These are phyloP conservation scores for Calyptomena viridis DNA, from an alignment of 2,113 vertebrate species.

Conservation along the genomic window DNA sequence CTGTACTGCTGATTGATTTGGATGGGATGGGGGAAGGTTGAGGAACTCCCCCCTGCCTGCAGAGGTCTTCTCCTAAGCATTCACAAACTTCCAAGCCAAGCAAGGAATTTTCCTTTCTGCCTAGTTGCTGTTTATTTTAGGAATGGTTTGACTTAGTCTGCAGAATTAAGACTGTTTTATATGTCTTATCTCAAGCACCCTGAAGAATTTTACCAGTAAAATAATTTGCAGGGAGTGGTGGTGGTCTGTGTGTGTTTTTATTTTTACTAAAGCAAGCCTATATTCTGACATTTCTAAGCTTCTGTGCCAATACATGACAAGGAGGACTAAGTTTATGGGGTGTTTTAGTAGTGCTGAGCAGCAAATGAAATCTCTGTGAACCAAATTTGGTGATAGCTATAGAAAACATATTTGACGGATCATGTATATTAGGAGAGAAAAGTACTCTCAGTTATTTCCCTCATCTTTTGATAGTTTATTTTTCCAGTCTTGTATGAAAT, in stretches of 20 bases:
- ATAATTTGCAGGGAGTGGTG: not conserved
- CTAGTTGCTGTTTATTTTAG: not conserved
- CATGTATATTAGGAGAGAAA: not conserved
- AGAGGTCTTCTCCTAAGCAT: not conserved
- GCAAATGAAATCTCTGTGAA: not conserved
- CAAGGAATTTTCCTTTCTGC: not conserved
- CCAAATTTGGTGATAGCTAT: not conserved
- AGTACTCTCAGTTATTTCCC: not conserved
- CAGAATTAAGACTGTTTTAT: not conserved
- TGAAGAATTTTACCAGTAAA: not conserved
- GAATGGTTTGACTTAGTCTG: not conserved
- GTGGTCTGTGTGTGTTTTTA: not conserved
- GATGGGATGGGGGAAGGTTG: constrained; percentile 27
- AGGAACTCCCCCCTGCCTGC: not conserved
- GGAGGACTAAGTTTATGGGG: not conserved
- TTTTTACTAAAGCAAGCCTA: not conserved
- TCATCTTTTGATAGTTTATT: not conserved
- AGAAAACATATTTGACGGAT: not conserved
- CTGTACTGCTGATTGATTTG: constrained; percentile 49
- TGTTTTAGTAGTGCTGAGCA: not conserved
- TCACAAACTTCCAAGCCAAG: not conserved
- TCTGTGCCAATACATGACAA: not conserved
- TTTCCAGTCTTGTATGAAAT: not conserved
- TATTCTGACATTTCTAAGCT: not conserved
- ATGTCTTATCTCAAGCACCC: not conserved